phyloP scores from a whole-genome alignment of 2,113 vertebrate species.

The Cisticola juncidis region DNA sequence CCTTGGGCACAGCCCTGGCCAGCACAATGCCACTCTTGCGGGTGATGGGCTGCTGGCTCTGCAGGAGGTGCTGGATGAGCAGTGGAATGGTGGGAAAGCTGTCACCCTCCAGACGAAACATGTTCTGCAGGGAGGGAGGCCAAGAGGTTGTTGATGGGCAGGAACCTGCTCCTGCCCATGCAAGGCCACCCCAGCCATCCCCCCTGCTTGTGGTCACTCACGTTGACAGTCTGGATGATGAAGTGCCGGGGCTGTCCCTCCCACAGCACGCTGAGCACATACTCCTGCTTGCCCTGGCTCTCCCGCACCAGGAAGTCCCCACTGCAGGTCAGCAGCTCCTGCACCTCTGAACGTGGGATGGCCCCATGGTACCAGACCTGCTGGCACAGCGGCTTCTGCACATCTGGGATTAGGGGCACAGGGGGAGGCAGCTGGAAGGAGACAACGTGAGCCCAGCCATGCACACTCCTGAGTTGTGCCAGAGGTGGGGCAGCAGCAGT shows the following conservation, averaged over 20 bases:
- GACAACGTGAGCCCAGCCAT: background rate
- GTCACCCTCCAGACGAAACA: conserved; percentile 91
- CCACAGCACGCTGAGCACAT: conserved; percentile 91
- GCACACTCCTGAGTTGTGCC: rapidly evolving
- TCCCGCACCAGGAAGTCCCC: conserved; percentile 95
- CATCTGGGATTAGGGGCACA: conserved; percentile 70
- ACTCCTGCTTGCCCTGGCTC: conserved; percentile 94
- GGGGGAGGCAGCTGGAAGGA: conserved; percentile 78
- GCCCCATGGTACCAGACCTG: conserved; percentile 97
- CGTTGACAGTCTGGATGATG: conserved; percentile 87
- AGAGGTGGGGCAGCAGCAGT: background rate
- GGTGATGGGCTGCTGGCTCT: conserved; percentile 83
- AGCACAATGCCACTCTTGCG: conserved; percentile 82
- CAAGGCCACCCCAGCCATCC: background rate
- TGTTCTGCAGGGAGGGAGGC: conserved; percentile 68
- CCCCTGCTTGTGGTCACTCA: conserved; percentile 63
- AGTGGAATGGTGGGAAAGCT: conserved; percentile 86
- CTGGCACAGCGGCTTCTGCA: conserved; percentile 87
- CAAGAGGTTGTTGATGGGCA: background rate
- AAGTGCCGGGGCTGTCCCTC: conserved; percentile 87
- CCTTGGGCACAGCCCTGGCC: conserved; percentile 84
- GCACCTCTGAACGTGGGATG: conserved; percentile 86
- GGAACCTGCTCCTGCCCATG: rapidly evolving
- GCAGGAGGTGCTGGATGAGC: conserved; percentile 84
- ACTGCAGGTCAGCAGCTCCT: conserved; percentile 78